phyloP scores from a whole-genome alignment of 2,113 vertebrate genomes.

The Eira barbara region DNA sequence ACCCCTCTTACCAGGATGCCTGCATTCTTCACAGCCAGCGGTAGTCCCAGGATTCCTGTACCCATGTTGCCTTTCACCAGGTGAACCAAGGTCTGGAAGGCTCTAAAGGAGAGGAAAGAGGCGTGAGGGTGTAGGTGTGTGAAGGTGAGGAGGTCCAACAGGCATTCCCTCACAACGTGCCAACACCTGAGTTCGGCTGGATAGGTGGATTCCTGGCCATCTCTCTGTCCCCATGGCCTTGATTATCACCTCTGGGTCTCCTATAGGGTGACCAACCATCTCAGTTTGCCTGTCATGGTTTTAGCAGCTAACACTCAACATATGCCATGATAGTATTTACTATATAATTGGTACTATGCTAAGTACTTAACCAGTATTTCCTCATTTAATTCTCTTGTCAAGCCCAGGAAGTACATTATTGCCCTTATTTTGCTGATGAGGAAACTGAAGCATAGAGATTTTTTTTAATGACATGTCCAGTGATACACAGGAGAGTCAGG shows the following conservation, averaged over 20 bases:
- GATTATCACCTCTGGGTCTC: background rate
- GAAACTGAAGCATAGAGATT: background rate
- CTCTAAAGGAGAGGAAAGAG: constrained; percentile 80
- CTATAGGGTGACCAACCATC: background rate
- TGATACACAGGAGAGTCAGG: background rate
- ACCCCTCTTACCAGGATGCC: constrained; percentile 92
- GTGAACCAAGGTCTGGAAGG: constrained; percentile 93
- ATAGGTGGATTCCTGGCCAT: background rate
- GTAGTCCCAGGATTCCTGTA: constrained; percentile 93
- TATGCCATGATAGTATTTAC: background rate
- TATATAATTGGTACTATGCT: background rate
- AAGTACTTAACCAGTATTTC: background rate
- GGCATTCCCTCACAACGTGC: accelerated
- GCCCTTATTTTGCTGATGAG: background rate
- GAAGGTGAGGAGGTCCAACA: background rate
- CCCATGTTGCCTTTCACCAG: constrained; percentile 96
- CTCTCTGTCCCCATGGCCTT: background rate
- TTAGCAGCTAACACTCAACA: background rate
- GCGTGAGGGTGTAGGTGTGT: background rate
- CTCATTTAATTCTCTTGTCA: background rate
- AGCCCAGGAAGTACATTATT: background rate
- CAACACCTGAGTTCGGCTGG: background rate
- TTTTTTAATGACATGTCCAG: background rate
- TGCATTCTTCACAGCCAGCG: constrained; percentile 94
- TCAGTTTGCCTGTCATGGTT: background rate